Percentiles rank a stretch among this genome's conserved stretches.
These are phyloP conservation scores for Petrocephalus sullivani DNA, from an alignment of 2,797 vertebrate species.

Conservation along the genomic window DNA sequence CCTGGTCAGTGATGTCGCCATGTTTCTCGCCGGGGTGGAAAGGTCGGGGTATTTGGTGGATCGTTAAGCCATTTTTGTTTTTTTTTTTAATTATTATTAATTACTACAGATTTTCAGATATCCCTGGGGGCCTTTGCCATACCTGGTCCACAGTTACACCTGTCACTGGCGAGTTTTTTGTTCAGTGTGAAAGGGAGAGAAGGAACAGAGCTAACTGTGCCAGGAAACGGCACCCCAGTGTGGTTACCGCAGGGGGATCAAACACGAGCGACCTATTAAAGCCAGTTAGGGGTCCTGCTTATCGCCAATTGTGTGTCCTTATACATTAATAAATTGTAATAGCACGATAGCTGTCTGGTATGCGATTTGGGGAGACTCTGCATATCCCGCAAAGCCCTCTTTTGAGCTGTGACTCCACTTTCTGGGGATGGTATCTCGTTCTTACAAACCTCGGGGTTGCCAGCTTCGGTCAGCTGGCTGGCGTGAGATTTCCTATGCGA, in stretches of 20 bases:
- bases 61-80: neutral
- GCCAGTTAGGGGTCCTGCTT: neutral
- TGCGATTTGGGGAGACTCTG: neutral
- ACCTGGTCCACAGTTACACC: neutral
- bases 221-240: neutral
- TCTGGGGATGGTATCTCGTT: neutral
- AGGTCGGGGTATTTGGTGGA: neutral
- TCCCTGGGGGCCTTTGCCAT: neutral
- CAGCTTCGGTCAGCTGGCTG: no score
- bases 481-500: no score
- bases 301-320: neutral
- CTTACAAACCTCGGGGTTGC: neutral
- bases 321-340: slow-evolving; percentile 5
- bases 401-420: neutral
- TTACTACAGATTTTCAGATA: neutral
- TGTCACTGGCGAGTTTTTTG: neutral
- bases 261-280: neutral
- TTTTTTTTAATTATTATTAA: neutral
- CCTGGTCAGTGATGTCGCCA: neutral
- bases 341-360: neutral
- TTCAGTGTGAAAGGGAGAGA: neutral
- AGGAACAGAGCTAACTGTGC: neutral
- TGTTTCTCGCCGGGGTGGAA: neutral
- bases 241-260: neutral
- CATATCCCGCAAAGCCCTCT: neutral